These are phyloP conservation scores for Clarias platycephalus DNA, from an alignment of 2,797 vertebrate species.

Conservation along the genomic window DNA sequence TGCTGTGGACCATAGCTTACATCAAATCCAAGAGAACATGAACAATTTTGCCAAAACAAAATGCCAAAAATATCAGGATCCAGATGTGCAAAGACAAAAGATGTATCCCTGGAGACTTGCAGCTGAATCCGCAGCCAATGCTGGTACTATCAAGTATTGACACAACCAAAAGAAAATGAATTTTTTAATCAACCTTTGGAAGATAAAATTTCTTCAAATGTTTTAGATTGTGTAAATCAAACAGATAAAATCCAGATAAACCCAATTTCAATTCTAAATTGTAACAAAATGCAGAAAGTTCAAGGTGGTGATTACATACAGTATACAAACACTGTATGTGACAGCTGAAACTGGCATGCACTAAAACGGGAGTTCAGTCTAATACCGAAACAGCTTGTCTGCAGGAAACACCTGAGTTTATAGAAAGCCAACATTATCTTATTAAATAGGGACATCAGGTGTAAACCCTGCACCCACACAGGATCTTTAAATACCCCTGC, in stretches of 20 bases:
- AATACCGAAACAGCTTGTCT: neutral
- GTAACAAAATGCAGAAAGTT: neutral
- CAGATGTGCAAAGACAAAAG: neutral
- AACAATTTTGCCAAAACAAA: constrained; percentile 6
- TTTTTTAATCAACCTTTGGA: neutral
- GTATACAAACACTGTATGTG: neutral
- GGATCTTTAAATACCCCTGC: neutral
- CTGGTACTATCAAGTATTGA: neutral
- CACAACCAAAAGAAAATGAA: too few relatives aligned
- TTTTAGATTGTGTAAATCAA: neutral
- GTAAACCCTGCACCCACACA: neutral
- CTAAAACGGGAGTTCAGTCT: neutral
- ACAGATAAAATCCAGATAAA: neutral
- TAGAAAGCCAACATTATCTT: neutral
- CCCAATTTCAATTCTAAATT: neutral
- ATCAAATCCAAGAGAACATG: neutral
- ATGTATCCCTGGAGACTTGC: neutral
- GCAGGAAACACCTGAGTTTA: neutral
- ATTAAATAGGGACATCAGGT: neutral
- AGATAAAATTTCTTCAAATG: neutral
- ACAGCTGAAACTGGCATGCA: neutral
- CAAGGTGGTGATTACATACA: neutral
- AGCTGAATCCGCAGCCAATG: neutral
- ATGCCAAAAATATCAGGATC: constrained; percentile 3
- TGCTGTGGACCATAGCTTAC: neutral